A percentile compares a stretch with the other conserved stretches of the same genome.
Evolutionary conservation across 1,140 invertebrate genomes (phyloP).

Genomic region (Scaptomyza montana): DNA sequence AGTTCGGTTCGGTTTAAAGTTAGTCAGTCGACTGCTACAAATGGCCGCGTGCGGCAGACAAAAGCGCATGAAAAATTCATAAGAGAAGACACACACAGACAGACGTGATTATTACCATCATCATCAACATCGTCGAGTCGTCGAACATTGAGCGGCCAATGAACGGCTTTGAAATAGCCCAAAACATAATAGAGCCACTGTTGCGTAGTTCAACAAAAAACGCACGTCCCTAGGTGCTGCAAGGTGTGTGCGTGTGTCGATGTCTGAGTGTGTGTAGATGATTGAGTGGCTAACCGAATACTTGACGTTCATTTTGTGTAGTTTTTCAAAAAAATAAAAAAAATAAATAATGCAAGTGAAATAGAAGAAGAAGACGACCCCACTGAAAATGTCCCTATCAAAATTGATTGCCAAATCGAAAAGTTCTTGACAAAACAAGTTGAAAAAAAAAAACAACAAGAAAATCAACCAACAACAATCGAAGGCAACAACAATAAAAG

Average conservation of each 20-base stretch:
- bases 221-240: conserved; percentile 57
- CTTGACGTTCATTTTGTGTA: conserved; percentile 59
- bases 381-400: conserved; percentile 19
- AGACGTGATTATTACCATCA: conserved; percentile 28
- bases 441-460: conserved; percentile 26
- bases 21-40: conserved; percentile 71
- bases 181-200: conserved; percentile 39
- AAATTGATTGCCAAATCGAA: conserved; percentile 70
- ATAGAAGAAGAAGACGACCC: conserved; percentile 19
- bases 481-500: conserved; percentile 42
- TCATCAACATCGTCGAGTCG: conserved; percentile 15
- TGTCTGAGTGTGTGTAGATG: conserved; percentile 24
- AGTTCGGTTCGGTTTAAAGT: conserved; percentile 46
- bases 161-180: conserved; percentile 47
- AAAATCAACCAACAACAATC: conserved; percentile 36
- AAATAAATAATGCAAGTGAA: conserved; percentile 20
- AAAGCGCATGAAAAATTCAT: conserved; percentile 82
- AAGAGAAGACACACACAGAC: conserved; percentile 13
- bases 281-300: conserved; percentile 32
- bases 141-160: conserved; percentile 45
- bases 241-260: conserved; percentile 50
- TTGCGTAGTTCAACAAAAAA: conserved; percentile 36
- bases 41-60: conserved; percentile 80
- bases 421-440: conserved; percentile 67
- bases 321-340: conserved; percentile 48